A percentile compares a stretch with the other conserved stretches of the same genome.
These are phyloP conservation scores for Zingel zingel DNA, from an alignment of 2,113 vertebrate genomes.

Conservation along the genomic window DNA sequence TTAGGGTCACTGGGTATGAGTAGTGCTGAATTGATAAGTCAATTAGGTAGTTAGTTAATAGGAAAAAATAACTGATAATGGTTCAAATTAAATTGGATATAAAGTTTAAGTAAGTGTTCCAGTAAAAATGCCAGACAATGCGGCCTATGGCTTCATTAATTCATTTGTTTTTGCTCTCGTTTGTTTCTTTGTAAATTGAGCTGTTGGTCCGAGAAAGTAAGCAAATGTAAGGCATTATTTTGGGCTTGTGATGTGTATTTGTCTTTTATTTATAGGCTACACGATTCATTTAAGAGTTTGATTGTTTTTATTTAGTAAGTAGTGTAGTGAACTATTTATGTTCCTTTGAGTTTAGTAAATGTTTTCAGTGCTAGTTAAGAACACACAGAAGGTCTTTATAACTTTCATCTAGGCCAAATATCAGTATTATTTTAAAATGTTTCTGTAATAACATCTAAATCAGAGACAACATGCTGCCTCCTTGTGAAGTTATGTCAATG, in stretches of 20 bases:
- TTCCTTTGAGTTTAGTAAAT: background rate
- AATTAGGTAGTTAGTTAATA: background rate
- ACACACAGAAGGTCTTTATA: no score
- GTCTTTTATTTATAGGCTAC: background rate
- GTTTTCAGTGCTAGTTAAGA: background rate
- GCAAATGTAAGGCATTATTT: background rate
- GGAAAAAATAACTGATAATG: background rate
- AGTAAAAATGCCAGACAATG: background rate
- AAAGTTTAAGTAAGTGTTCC: background rate
- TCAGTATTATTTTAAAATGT: background rate
- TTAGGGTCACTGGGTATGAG: conserved; percentile 1
- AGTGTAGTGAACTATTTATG: background rate
- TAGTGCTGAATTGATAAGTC: conserved; percentile 1
- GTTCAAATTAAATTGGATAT: background rate
- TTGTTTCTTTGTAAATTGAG: background rate
- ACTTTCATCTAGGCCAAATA: background rate
- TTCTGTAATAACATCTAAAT: background rate
- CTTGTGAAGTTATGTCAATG: background rate
- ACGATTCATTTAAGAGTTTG: background rate
- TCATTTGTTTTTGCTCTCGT: background rate
- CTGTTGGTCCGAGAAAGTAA: background rate
- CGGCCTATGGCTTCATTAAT: background rate
- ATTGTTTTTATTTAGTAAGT: background rate
- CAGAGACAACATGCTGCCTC: background rate
- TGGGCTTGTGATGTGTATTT: background rate